Conservation (phyloP, 2,797 vertebrate species). For the Syndactyla subalaris region DNA sequence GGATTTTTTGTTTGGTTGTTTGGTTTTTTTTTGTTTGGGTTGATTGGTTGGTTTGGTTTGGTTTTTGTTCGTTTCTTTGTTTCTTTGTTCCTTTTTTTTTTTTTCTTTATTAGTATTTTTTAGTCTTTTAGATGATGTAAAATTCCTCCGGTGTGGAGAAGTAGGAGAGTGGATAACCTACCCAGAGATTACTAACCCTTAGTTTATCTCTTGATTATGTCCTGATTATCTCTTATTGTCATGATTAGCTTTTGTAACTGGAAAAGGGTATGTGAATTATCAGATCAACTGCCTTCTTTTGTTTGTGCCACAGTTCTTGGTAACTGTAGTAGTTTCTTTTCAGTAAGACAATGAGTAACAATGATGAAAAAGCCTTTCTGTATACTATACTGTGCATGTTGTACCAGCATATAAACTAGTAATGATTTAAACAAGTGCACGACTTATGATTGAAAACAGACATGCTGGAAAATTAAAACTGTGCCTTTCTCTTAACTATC, state of each 20-base stretch:
- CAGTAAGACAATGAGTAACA: not conserved
- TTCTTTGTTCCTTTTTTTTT: too few species aligned
- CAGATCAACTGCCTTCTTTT: not conserved
- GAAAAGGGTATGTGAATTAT: not conserved
- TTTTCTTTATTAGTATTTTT: accelerated
- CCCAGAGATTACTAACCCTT: not conserved
- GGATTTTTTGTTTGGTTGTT: too few species aligned
- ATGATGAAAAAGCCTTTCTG: not conserved
- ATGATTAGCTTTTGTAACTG: not conserved
- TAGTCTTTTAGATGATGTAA: not conserved
- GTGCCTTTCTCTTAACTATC: not conserved
- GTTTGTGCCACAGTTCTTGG: not conserved
- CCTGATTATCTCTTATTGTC: not conserved
- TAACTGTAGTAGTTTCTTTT: not conserved
- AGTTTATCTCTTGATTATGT: not conserved
- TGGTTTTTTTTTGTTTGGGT: too few species aligned
- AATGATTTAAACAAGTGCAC: not conserved
- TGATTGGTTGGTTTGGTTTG: too few species aligned
- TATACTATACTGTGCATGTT: not conserved
- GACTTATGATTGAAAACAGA: not conserved
- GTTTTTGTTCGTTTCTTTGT: too few species aligned
- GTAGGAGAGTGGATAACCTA: not conserved
- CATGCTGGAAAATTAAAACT: not conserved
- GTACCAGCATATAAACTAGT: not conserved
- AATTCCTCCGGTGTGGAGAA: not conserved